These are phyloP conservation scores for Podargus strigoides DNA, from an alignment of 2,797 vertebrate species.

Conservation along the genomic window DNA sequence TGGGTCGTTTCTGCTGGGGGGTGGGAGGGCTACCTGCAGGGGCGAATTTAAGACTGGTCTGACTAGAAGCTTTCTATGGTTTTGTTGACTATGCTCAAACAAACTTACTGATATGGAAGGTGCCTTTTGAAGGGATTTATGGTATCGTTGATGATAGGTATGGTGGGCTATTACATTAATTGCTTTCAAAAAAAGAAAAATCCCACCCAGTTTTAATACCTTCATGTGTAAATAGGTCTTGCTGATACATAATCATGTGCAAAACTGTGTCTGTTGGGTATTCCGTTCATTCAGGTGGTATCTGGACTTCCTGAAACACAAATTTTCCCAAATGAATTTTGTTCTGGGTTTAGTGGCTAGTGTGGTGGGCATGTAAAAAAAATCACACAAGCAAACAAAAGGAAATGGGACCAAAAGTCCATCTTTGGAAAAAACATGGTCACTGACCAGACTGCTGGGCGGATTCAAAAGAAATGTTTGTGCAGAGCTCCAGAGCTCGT, in stretches of 20 bases:
- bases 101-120: background rate
- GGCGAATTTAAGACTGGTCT: background rate
- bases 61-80: background rate
- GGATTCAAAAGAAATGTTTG: background rate
- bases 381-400: background rate
- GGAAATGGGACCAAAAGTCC: background rate
- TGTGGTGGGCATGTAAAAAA: background rate
- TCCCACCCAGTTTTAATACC: background rate
- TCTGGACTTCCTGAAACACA: background rate
- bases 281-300: background rate
- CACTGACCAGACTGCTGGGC: background rate
- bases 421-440: background rate
- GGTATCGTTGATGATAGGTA: background rate
- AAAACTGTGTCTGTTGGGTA: background rate
- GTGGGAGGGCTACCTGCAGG: background rate
- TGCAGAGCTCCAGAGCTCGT: background rate
- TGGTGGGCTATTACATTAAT: background rate
- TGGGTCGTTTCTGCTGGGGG: background rate
- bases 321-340: background rate
- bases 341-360: background rate
- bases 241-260: background rate
- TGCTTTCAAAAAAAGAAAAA: background rate
- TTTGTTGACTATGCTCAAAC: background rate
- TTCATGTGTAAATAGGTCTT: background rate
- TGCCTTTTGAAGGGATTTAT: background rate